A percentile compares a stretch with the other conserved stretches of the same genome.
Conservation (phyloP, 2,797 vertebrate species). For the Oreortyx pictus region DNA sequence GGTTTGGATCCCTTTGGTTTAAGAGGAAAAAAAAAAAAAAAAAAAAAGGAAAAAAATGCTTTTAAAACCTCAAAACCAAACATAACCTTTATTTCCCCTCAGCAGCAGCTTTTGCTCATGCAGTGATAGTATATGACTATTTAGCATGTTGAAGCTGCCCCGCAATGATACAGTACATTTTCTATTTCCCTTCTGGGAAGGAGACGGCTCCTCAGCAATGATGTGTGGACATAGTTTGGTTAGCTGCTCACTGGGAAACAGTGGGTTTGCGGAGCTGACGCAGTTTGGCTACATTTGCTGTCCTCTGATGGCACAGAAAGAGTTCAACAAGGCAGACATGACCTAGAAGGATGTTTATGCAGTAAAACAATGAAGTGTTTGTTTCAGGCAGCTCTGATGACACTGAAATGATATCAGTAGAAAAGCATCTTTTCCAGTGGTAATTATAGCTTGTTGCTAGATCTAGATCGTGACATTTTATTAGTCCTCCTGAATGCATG, state of each 20-base stretch:
- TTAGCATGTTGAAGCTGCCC: conserved; percentile 49
- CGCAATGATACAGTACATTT: conserved; percentile 38
- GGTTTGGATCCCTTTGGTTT: conserved; percentile 47
- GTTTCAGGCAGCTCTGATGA: conserved; percentile 33
- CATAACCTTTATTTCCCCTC: conserved; percentile 63
- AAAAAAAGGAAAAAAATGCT: background rate
- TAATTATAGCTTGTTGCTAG: background rate
- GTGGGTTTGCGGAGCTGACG: conserved; percentile 51
- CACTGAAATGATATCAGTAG: background rate
- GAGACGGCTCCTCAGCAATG: background rate
- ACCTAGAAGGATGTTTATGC: conserved; percentile 27
- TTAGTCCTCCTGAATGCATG: background rate
- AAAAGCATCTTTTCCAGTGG: background rate
- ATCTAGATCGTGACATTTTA: background rate
- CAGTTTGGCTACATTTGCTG: conserved; percentile 27
- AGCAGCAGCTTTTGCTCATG: conserved; percentile 67
- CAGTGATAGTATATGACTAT: conserved; percentile 37
- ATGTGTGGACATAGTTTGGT: background rate
- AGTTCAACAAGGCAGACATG: background rate
- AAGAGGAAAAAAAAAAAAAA: background rate
- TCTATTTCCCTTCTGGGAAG: conserved; percentile 67
- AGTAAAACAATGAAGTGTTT: conserved; percentile 29
- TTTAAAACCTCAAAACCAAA: conserved; percentile 60
- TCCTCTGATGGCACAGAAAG: background rate
- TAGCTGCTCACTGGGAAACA: conserved; percentile 47